Evolutionary conservation across 2,797 vertebrate species (phyloP), one percentile per base, ranked within the genome.

Genomic region (Meda fulgida): DNA sequence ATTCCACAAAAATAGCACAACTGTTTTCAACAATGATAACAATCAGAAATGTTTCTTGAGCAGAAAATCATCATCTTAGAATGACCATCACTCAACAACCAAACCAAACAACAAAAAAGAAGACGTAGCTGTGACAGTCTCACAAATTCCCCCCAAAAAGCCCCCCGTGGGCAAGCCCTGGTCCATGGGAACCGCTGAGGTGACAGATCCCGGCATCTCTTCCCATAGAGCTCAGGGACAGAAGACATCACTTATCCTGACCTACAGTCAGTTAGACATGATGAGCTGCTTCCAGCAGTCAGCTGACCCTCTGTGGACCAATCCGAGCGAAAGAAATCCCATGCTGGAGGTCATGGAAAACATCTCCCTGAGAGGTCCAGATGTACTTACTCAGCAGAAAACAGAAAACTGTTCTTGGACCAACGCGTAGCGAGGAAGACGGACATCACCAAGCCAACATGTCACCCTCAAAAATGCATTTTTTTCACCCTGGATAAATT

Each of bases 131-230:
- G 48, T 73, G 46, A 80, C 70, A 78, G 51, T 60, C 75, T 18
- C 55, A 53, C 14, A 71, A 38, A 80, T 69, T 83, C 60, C 93
- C 90, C 5, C 0, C n/a, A 46, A 16, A 88, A 89, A 58, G 89
- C 91, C 89, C 92, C 90, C 88, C 10, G 88, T 80, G 89, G 89
- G 10, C 84, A 94, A 92, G 90, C 85, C 93, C 48, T 80, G 93
- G 95, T 95, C 96, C 94, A 0, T 96, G 95, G 94, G 95, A 96
- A 96, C 93, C 91, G 93, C 93, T 90, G 94, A 90, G 90, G 83
- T 87, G 93, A 92, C 92, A 89, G 92, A 95, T 94, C 92, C 91
- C 92, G 94, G 92, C 94, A 93, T 94, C 91, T 87, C 94, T 96
- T 96, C 96, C 95, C 95, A 95, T 94, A 96, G 92, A 77, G 26